A percentile compares a stretch with the other conserved stretches of the same genome.
These are phyloP conservation scores for Mellivora capensis DNA, from an alignment of 2,113 vertebrate genomes.

Conservation along the genomic window DNA sequence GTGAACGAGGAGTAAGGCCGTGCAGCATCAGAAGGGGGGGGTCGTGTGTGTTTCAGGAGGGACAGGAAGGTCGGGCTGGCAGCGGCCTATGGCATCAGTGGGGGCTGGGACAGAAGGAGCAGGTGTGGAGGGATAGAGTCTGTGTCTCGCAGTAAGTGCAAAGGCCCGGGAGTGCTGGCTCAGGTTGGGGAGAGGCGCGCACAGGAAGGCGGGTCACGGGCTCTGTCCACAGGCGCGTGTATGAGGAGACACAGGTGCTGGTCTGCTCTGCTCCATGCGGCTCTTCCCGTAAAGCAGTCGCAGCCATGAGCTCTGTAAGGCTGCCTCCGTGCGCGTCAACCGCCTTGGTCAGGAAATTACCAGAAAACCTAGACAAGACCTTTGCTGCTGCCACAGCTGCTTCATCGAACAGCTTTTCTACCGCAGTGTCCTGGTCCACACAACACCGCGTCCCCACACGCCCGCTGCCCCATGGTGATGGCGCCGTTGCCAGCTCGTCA, in stretches of 20 bases:
- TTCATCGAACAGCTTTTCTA: slow-evolving; percentile 36
- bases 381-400: slow-evolving; percentile 50
- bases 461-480: background rate
- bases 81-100: rapidly evolving
- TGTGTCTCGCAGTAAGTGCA: rapidly evolving
- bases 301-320: background rate
- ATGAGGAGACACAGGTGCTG: background rate
- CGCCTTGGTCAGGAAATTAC: slow-evolving; percentile 18
- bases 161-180: background rate
- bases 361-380: slow-evolving; percentile 11
- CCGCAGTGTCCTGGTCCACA: background rate
- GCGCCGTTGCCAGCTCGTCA: background rate
- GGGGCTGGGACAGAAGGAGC: background rate
- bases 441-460: background rate
- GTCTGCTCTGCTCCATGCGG: too few species aligned
- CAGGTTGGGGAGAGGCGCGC: background rate
- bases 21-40: too few species aligned
- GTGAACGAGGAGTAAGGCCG: background rate
- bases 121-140: rapidly evolving
- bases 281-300: rapidly evolving
- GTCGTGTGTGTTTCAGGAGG: rapidly evolving
- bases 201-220: rapidly evolving
- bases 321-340: background rate
- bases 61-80: too few species aligned
- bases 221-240: too few species aligned